Base-by-base conservation (phyloP, 2,797 vertebrate genomes). In the Adelosebastes latens region DNA sequence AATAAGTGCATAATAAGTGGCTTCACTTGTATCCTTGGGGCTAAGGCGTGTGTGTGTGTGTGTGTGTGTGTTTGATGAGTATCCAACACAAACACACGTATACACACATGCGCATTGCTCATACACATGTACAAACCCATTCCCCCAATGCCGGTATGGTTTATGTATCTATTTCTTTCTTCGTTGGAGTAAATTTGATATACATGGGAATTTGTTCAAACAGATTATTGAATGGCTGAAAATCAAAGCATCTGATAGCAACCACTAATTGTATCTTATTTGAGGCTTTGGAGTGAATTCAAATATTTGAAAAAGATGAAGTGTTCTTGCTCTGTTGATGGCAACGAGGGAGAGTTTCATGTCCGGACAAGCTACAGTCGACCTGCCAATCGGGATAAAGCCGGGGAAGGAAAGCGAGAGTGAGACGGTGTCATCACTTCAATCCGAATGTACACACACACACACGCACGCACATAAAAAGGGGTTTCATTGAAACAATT, bases 41-140 rank as follows among this genome's bases (percentile, higher is more conserved):
- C 84, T 80, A 91, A 91, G 90, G 91, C 24, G 80, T 87, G 84
- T 87, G 52, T n/a, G 52, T n/a, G 56, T 64, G 72, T 89, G 36
- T 12, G 85, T 87, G 49, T n/a, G 52, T 10, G 56, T 68, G 72
- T 89, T 83, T 89, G 82, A 88, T 89, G 71, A 52, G 87, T 92
- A 78, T 93, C 88, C 87, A 93, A 93, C 63, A 81, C 84, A 92
- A 90, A 89, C 84, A 84, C 27, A 68, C 42, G 27, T 56, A 72
- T 64, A 46, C 70, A 83, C 31, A 68, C 53, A 64, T 70, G 31
- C 22, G 0, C 3, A 25, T 75, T 69, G 24, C 55, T 75, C 46
- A 75, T 29, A 63, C 49, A 81, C 75, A 77, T 66, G 68, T 34
- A 72, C 53, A 75, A 75, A 82, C 34, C 25, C 46, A 84, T 75